Base-by-base conservation (phyloP, 1,140 invertebrate genomes). In the Drosophila nebulosa region DNA sequence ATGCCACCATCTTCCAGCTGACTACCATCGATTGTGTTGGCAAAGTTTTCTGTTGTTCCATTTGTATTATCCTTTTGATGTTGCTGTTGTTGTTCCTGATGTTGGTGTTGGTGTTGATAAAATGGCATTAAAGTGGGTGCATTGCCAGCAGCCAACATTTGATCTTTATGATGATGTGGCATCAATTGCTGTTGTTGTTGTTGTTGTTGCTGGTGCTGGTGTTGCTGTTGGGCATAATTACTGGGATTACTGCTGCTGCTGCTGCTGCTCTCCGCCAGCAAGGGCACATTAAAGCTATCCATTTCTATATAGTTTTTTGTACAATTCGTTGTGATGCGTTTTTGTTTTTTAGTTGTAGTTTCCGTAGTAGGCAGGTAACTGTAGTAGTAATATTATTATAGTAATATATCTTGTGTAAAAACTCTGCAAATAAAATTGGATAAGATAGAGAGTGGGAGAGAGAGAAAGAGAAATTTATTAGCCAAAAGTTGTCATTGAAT, bases 121-220 rank as follows among this genome's bases (percentile, higher is more conserved):
- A 21, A 88, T 78, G 0, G 68, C 36, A 35, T 90, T 22, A 88
- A 61, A n/a, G 74, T 66, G 0, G 78, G 85, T 1, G 69, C 72
- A 61, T 72, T 90, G 51, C 89, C 85, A 35, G 84, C 85, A 12
- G 72, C 85, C 12, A 90, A 67, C 89, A 90, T 90, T 68, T 90
- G 89, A 80, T 90, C 89, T 71, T 90, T 90, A 50, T 90, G 84
- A 74, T 90, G 80, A 63, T 84, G 78, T n/a, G 68, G 61, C 65
- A 77, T 65, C 21, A 75, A 16, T 24, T 70, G 61, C 46, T 75
- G 67, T 36, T 75, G 61, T 51, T 75, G 67, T 36, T 75, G 69
- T 21, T 78, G 63, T 30, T 77, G 71, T 9, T 77, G 69, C 26
- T 80, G 69, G 1, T 67, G 66, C 18, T 73, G 64, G 16, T 83